These are phyloP conservation scores for Mactromeris polynyma DNA, from an alignment of 2,888 invertebrate species.

Conservation along the genomic window DNA sequence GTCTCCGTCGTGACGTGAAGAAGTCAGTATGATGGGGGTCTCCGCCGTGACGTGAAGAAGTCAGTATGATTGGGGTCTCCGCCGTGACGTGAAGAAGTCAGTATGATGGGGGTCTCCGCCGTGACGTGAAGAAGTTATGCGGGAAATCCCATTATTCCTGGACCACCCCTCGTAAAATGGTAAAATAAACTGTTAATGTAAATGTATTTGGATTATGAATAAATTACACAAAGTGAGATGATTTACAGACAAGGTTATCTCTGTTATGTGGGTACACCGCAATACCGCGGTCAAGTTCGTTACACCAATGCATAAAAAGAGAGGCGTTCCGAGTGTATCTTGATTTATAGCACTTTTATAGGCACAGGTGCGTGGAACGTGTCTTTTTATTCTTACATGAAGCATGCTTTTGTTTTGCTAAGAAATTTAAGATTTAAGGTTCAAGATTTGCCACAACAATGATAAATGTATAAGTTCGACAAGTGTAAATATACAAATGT, in stretches of 20 bases:
- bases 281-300: neutral
- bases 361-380: neutral
- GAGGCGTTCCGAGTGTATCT: neutral
- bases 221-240: too few relatives aligned
- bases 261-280: neutral
- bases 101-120: too few relatives aligned
- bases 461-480: neutral
- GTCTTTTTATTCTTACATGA: neutral
- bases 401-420: neutral
- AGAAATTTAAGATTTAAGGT: neutral
- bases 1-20: too few relatives aligned
- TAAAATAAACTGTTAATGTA: too few relatives aligned
- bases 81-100: too few relatives aligned
- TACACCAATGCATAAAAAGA: neutral
- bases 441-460: neutral
- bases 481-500: neutral
- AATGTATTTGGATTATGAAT: too few relatives aligned
- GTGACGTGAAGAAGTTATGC: too few relatives aligned
- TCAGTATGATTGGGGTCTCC: too few relatives aligned
- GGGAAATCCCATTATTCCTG: too few relatives aligned
- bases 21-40: too few relatives aligned
- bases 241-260: neutral
- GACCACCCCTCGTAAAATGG: too few relatives aligned
- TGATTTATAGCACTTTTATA: neutral
- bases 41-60: too few relatives aligned